Base-by-base conservation (phyloP, 2,888 invertebrate genomes). In the Eristalis pertinax region DNA sequence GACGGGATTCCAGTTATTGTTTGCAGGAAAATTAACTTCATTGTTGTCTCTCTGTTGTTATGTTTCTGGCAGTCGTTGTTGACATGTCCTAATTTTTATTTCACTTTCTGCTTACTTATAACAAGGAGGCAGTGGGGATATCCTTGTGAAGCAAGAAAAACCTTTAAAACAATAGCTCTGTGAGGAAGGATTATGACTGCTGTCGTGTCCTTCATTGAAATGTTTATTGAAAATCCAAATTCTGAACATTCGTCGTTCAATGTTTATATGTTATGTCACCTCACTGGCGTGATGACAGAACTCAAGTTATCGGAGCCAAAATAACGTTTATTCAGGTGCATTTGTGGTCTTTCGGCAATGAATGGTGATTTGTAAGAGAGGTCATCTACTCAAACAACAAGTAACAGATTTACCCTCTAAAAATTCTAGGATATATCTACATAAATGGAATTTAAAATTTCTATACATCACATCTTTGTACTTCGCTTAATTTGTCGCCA, bases 11-110 rank as follows among this genome's bases (percentile, higher is more conserved):
- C 81, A 77, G 81, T 81, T 77, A 81, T 77, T 85, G 81, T 85
- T 77, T 85, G 85, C 60, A 74, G 68, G 77, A 85, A 85, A 85
- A 81, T 85, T 85, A 81, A 85, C 85, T 85, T 85, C 77, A 85
- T 85, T 85, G 85, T 85, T 81, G 77, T 81, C 73, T 73, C 41
- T 72, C 67, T 76, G 80, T 76, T 69, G 68, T 74, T 84, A 74
- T 60, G 63, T 74, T 67, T 73, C 35, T 64, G 69, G 78, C 64
- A 60, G 62, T 38, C 24, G 69, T 79, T 84, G 75, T 79, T 84
- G 74, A 74, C 62, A 24, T 84, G 81, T 69, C 73, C 85, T 81
- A 81, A 81, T 77, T 77, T 68, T 68, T 60, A 41, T 60, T 60
- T 26, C 19, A 63, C 56, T 64, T 56, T 67, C 68, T 69, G 64